phyloP scores from a whole-genome alignment of 2,888 invertebrate species.

The Boloria selene region DNA sequence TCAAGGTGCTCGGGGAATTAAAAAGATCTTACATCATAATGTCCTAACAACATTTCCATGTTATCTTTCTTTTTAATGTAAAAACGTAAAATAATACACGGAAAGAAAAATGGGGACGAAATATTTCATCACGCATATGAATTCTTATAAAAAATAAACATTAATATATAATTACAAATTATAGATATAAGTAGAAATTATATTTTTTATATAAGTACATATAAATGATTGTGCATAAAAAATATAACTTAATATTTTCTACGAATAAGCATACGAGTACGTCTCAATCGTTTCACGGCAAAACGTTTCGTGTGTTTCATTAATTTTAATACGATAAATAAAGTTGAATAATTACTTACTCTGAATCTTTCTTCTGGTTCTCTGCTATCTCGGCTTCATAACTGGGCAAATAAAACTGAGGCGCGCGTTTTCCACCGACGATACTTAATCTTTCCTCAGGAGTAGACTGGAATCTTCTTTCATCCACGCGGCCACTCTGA shows the following conservation, averaged over 20 bases:
- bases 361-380: conserved; percentile 97
- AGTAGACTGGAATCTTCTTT: conserved; percentile 93
- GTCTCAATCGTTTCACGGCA: no score
- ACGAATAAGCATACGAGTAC: no score
- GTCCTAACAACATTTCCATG: no score
- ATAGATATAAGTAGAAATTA: no score
- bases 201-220: no score
- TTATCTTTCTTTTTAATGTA: no score
- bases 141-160: not conserved
- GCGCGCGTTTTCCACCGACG: conserved; percentile 98
- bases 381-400: conserved; percentile 98
- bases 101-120: no score
- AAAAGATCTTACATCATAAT: not conserved
- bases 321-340: not conserved
- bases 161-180: no score
- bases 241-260: no score
- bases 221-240: no score
- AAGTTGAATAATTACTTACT: conserved; percentile 84
- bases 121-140: no score
- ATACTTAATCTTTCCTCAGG: conserved; percentile 96
- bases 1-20: conserved; percentile 7
- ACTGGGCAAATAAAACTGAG: conserved; percentile 97
- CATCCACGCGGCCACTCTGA: conserved; percentile 94
- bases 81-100: no score
- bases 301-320: not conserved